phyloP scores from a whole-genome alignment of 2,797 vertebrate species.

The Tarsius wallacei region DNA sequence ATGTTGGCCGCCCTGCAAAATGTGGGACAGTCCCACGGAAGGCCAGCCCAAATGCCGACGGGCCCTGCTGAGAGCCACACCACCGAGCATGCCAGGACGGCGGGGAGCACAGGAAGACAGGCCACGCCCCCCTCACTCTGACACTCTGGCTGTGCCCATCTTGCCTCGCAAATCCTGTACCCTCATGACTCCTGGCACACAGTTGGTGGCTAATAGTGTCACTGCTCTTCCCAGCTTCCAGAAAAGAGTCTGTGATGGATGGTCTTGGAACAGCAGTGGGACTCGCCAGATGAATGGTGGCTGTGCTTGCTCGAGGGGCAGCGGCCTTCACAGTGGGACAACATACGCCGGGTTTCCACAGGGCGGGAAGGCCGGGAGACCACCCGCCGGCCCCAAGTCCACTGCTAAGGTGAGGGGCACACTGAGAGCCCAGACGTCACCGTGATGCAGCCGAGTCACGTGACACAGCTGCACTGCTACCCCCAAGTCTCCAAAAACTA shows the following conservation, averaged over 20 bases:
- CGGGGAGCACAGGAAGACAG: too few species aligned
- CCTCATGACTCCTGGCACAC: not conserved
- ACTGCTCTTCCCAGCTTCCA: not conserved
- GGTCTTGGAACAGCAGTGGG: not conserved
- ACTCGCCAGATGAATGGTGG: not conserved
- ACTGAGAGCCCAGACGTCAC: not conserved
- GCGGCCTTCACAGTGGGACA: not conserved
- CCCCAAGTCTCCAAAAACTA: not conserved
- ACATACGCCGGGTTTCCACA: not conserved
- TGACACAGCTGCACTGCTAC: not conserved
- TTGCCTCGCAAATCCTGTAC: too few species aligned
- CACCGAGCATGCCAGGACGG: too few species aligned
- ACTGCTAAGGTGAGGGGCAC: not conserved
- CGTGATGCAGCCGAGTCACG: not conserved
- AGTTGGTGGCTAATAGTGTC: not conserved
- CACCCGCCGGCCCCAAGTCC: not conserved
- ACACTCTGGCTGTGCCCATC: too few species aligned
- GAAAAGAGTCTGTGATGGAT: not conserved
- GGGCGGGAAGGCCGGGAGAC: too few species aligned
- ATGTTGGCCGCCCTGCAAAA: not conserved
- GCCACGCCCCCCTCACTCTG: too few species aligned
- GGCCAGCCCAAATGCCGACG: not conserved
- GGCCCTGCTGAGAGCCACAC: not conserved
- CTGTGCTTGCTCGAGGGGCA: not conserved
- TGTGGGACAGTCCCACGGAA: not conserved